Evolutionary conservation across 2,797 vertebrate species (phyloP), one percentile per base, ranked within the genome.

Genomic region (Danionella dracula): DNA sequence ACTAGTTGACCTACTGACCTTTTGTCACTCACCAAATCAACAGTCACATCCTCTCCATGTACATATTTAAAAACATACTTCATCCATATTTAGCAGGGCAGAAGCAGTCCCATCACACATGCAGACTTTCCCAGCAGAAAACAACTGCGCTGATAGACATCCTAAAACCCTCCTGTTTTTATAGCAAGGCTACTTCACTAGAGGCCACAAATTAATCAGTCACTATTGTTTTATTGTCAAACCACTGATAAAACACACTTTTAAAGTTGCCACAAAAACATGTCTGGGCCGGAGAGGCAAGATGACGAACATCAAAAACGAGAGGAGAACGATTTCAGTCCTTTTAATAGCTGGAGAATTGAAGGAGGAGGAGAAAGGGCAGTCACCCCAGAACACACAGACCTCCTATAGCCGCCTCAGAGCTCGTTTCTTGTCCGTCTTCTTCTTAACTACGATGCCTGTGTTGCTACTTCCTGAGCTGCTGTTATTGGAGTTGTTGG

Each of bases 401-500:
- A 77, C 21, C 45, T 81, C 73, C 89, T 95, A 96, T 88, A 96
- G 93, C 81, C 94, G 88, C 78, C 93, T 89, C 76, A 97, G 86
- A 0, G 93, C 94, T 34, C 94, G 88, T 77, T 96, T 97, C 89
- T 97, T 96, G 87, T 96, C 93, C 0, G 88, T 90, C 85, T 96
- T 96, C 84, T 95, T 96, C 83, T 96, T 96, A 57, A 87, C 91
- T 19, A 87, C 89, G 79, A 87, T 76, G 55, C 78, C 85, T 81
- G 80, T 93, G 84, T 63, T 84, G 79, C 73, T 85, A 76, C 83
- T 87, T 45, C 71, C 85, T 74, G 81, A 80, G 59, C 62, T 70
- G 56, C 71, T 44, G 9, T 65, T 37, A 38, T 68, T 77, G 15
- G 59, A 61, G 8, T 89, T 90, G 1, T 87, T 93, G 0, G 82